These are phyloP conservation scores for Xiphorhynchus erythropygius DNA, from an alignment of 2,797 vertebrate genomes.

Conservation along the genomic window DNA sequence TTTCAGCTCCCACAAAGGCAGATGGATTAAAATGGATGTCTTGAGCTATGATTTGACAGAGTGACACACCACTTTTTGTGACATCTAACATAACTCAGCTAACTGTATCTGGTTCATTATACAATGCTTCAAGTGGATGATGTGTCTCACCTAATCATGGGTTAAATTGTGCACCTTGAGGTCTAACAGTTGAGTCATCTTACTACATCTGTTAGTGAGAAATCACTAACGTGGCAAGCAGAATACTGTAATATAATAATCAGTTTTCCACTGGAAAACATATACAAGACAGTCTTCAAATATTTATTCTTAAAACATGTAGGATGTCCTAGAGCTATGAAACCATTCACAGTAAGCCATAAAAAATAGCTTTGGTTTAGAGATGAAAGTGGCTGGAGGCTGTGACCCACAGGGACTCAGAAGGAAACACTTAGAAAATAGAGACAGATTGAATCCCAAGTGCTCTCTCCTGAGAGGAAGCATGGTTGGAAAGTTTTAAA, in stretches of 20 bases:
- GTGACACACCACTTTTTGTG: neutral
- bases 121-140: neutral
- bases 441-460: slow-evolving; percentile 45
- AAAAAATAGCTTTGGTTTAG: slow-evolving; percentile 25
- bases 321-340: slow-evolving; percentile 29
- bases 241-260: neutral
- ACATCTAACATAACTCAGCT: neutral
- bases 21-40: neutral
- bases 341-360: neutral
- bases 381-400: slow-evolving; percentile 48
- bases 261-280: slow-evolving; percentile 38
- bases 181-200: neutral
- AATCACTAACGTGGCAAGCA: neutral
- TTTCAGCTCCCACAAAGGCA: neutral
- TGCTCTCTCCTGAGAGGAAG: slow-evolving; percentile 52
- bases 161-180: slow-evolving; percentile 26
- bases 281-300: neutral
- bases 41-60: neutral
- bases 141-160: neutral
- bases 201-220: neutral
- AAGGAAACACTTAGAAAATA: slow-evolving; percentile 55
- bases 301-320: slow-evolving; percentile 41
- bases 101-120: neutral
- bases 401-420: neutral
- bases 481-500: slow-evolving; percentile 59